These are phyloP conservation scores for Sarcophilus harrisii DNA, from an alignment of 2,797 vertebrate species.

Conservation along the genomic window DNA sequence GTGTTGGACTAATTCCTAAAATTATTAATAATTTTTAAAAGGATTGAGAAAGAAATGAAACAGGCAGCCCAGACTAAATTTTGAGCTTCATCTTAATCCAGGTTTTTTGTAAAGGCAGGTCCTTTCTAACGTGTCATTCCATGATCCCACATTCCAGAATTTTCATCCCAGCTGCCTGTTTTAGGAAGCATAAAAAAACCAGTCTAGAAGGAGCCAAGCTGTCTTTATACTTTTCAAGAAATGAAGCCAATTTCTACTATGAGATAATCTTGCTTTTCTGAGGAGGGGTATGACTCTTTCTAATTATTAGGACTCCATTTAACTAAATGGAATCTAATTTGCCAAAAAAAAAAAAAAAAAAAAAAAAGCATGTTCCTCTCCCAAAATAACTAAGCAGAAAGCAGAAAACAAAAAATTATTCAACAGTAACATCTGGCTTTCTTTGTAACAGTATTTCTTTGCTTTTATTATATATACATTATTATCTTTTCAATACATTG, in stretches of 20 bases:
- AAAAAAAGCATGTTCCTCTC: background rate
- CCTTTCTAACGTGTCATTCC: background rate
- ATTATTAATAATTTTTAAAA: constrained; percentile 31
- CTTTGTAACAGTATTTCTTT: background rate
- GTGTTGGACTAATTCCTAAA: constrained; percentile 32
- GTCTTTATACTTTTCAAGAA: background rate
- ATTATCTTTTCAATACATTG: background rate
- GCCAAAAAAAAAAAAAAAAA: background rate
- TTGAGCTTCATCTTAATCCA: background rate
- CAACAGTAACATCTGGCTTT: background rate
- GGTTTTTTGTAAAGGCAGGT: constrained; percentile 17
- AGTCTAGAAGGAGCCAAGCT: background rate
- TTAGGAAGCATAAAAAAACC: background rate
- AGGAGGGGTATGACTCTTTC: background rate
- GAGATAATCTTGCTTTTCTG: background rate
- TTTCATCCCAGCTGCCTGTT: background rate
- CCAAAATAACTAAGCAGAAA: background rate
- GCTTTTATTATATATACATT: background rate
- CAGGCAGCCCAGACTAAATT: background rate
- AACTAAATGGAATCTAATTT: background rate
- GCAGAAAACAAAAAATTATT: background rate
- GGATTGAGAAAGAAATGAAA: background rate
- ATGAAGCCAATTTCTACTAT: constrained; percentile 23
- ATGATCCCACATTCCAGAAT: background rate
- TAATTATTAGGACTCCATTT: background rate